phyloP scores from a whole-genome alignment of 1,140 invertebrate genomes.

The Mesaphorura yosii region DNA sequence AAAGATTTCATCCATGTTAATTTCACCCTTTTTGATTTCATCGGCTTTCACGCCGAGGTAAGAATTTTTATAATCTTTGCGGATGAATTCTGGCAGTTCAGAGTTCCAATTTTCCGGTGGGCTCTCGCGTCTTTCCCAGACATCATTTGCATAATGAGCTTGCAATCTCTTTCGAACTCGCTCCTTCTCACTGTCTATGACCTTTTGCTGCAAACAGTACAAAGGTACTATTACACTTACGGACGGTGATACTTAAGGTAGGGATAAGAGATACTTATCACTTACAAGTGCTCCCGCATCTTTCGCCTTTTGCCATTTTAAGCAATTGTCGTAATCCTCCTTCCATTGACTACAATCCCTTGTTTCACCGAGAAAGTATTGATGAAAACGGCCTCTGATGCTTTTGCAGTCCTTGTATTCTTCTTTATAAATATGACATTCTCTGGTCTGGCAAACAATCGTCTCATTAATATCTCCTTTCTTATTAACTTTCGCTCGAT shows the following conservation, averaged over 20 bases:
- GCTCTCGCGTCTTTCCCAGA: constrained; percentile 59
- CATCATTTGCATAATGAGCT: constrained; percentile 56
- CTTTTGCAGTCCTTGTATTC: constrained; percentile 67
- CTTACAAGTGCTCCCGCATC: constrained; percentile 55
- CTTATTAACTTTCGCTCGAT: no score
- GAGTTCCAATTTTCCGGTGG: constrained; percentile 67
- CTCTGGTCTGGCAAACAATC: no score
- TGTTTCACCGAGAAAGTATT: constrained; percentile 64
- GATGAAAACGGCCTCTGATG: constrained; percentile 62
- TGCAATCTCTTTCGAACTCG: constrained; percentile 48
- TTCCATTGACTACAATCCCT: constrained; percentile 66
- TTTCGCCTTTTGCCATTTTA: constrained; percentile 49
- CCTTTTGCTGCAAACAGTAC: constrained; percentile 44
- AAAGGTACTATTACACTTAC: no score
- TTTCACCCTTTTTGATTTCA: no score
- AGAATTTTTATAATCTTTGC: constrained; percentile 50
- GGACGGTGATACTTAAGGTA: no score
- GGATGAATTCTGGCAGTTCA: constrained; percentile 61
- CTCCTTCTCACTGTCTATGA: constrained; percentile 58
- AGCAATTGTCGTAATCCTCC: constrained; percentile 60
- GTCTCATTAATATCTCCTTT: no score
- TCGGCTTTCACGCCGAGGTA: no score
- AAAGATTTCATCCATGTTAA: no score
- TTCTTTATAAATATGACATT: constrained; percentile 58
- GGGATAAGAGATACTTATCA: constrained; percentile 22